Conservation (phyloP, 1,140 invertebrate genomes). For the Agrypnia vestita region DNA sequence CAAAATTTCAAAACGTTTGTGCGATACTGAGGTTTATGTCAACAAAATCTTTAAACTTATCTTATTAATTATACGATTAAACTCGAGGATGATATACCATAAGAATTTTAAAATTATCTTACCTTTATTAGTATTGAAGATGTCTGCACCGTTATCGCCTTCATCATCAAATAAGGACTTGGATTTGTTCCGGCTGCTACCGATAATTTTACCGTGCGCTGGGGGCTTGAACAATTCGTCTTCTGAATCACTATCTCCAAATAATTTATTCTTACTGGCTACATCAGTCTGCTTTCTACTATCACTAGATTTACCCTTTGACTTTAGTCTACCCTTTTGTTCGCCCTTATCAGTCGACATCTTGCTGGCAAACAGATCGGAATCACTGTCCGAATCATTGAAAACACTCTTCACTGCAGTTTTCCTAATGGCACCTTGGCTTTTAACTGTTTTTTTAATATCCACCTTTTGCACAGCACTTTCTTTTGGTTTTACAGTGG, state of each 20-base stretch:
- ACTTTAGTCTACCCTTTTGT: conserved; percentile 31
- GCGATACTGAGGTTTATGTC: not conserved
- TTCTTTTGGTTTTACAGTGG: conserved; percentile 18
- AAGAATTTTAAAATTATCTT: conserved; percentile 4
- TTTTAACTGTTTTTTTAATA: conserved; percentile 1
- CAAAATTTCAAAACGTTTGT: not conserved
- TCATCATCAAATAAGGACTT: conserved; percentile 46
- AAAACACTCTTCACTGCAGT: conserved; percentile 38
- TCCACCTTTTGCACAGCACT: conserved; percentile 27
- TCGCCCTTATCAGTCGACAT: not conserved
- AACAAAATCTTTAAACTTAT: not conserved
- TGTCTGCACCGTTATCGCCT: conserved; percentile 47
- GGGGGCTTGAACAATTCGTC: conserved; percentile 49
- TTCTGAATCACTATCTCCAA: conserved; percentile 41
- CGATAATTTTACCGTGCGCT: conserved; percentile 25
- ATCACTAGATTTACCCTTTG: conserved; percentile 25
- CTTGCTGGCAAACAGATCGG: conserved; percentile 49
- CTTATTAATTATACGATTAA: not conserved
- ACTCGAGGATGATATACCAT: not conserved
- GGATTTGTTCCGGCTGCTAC: conserved; percentile 31
- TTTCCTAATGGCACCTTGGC: conserved; percentile 22
- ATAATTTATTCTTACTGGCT: conserved; percentile 8
- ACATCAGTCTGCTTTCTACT: conserved; percentile 36
- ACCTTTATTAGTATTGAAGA: conserved; percentile 56
- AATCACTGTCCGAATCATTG: conserved; percentile 54